Percentiles rank a stretch among this genome's conserved stretches.
These are phyloP conservation scores for Scaptomyza graminum DNA, from an alignment of 1,140 invertebrate species.

Conservation along the genomic window DNA sequence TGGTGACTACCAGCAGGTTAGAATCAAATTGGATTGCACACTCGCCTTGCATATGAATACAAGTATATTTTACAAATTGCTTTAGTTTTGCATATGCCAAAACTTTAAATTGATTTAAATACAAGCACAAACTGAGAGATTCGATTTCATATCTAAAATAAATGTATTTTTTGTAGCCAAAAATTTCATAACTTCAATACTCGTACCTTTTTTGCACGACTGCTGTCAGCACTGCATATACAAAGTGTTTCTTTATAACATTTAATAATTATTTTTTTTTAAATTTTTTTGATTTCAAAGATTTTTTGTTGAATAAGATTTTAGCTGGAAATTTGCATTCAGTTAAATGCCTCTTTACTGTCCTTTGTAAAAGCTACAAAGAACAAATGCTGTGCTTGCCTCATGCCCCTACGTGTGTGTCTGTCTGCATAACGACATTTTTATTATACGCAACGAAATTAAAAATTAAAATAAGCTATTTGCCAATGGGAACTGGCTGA, in stretches of 20 bases:
- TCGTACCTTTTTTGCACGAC: too few species aligned
- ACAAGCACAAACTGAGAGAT: constrained; percentile 19
- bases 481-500: constrained; percentile 42
- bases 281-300: constrained; percentile 15
- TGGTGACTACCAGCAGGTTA: constrained; percentile 21
- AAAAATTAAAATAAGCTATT: constrained; percentile 70
- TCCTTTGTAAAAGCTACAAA: not conserved
- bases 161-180: not conserved
- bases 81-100: constrained; percentile 40
- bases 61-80: constrained; percentile 23
- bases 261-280: not conserved
- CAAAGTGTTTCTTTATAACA: too few species aligned
- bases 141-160: constrained; percentile 11
- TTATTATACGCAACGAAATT: constrained; percentile 74
- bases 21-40: constrained; percentile 14
- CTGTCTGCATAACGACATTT: constrained; percentile 32
- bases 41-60: not conserved
- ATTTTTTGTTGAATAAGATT: not conserved
- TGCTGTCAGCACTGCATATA: too few species aligned
- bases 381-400: constrained; percentile 23
- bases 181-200: not conserved
- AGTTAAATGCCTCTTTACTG: constrained; percentile 22
- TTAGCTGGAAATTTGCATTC: constrained; percentile 14
- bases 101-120: constrained; percentile 62
- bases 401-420: constrained; percentile 4